Conservation (phyloP, 2,797 vertebrate genomes). For the Phoebastria nigripes region DNA sequence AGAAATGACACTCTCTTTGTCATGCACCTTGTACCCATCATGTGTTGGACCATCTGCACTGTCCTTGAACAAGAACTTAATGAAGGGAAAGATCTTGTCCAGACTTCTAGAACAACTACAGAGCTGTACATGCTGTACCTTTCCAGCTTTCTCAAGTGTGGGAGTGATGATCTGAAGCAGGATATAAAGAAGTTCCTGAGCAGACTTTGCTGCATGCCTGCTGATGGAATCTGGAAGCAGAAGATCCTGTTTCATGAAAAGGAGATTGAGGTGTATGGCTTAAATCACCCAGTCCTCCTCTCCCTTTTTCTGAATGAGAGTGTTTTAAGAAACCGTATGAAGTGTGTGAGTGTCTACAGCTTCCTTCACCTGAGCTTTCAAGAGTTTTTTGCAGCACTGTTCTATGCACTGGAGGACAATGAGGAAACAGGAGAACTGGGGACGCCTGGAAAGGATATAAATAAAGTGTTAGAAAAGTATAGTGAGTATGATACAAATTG, state of each 20-base stretch:
- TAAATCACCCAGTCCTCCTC: background rate
- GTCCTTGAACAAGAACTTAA: slow-evolving; percentile 14
- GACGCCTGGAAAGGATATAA: background rate
- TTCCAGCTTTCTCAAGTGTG: background rate
- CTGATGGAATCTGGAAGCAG: background rate
- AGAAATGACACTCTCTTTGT: background rate
- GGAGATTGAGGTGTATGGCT: background rate
- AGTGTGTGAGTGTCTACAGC: background rate
- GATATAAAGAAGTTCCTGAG: background rate
- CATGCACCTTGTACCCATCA: slow-evolving; percentile 22
- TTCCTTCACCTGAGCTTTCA: slow-evolving; percentile 52
- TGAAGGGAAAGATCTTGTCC: background rate
- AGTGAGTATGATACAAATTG: background rate
- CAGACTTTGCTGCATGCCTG: slow-evolving; percentile 31
- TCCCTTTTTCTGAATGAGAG: slow-evolving; percentile 1
- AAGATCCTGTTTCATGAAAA: slow-evolving; percentile 30
- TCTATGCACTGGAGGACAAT: background rate
- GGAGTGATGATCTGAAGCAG: background rate
- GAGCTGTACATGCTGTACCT: slow-evolving; percentile 31
- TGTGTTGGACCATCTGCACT: slow-evolving; percentile 51
- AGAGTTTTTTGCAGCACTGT: slow-evolving; percentile 18
- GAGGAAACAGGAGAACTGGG: background rate
- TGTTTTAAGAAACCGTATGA: background rate
- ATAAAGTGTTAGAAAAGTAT: background rate
- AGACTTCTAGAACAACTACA: background rate